These are phyloP conservation scores for Acronicta aceris DNA, from an alignment of 2,888 invertebrate species.

Conservation along the genomic window DNA sequence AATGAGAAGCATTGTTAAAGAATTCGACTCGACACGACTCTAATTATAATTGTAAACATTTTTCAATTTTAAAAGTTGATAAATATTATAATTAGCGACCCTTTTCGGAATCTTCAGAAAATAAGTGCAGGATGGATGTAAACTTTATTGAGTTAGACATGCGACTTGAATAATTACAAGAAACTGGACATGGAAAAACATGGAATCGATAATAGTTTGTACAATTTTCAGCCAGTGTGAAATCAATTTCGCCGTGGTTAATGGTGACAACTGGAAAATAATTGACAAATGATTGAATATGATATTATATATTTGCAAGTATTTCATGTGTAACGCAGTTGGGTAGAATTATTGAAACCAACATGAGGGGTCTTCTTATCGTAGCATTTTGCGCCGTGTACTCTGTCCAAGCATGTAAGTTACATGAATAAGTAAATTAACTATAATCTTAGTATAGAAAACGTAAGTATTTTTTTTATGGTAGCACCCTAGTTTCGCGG, in stretches of 20 bases:
- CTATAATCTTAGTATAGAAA: too few relatives aligned
- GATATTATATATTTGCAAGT: slow-evolving; percentile 12
- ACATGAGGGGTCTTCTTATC: slow-evolving; percentile 34
- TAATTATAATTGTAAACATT: too few relatives aligned
- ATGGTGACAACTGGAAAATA: slow-evolving; percentile 19
- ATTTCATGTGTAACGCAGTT: slow-evolving; percentile 16
- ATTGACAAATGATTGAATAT: slow-evolving; percentile 11
- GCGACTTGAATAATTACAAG: slow-evolving; percentile 21
- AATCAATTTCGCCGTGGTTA: slow-evolving; percentile 35
- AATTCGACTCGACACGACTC: too few relatives aligned
- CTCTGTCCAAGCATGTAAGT: slow-evolving; percentile 42
- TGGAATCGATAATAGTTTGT: slow-evolving; percentile 9
- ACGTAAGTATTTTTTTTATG: too few relatives aligned
- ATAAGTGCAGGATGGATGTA: too few relatives aligned
- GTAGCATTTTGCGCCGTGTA: slow-evolving; percentile 18
- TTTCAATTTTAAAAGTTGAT: too few relatives aligned
- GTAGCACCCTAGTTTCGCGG: too few relatives aligned
- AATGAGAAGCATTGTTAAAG: too few relatives aligned
- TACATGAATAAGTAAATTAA: not conserved
- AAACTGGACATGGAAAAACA: slow-evolving; percentile 8
- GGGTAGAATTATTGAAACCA: slow-evolving; percentile 8
- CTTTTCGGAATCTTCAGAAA: too few relatives aligned
- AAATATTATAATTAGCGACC: too few relatives aligned
- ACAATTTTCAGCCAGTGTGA: slow-evolving; percentile 2
- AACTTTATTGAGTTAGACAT: too few relatives aligned